These are phyloP conservation scores for Menidia beryllina DNA, from an alignment of 2,113 vertebrate species.

Conservation along the genomic window DNA sequence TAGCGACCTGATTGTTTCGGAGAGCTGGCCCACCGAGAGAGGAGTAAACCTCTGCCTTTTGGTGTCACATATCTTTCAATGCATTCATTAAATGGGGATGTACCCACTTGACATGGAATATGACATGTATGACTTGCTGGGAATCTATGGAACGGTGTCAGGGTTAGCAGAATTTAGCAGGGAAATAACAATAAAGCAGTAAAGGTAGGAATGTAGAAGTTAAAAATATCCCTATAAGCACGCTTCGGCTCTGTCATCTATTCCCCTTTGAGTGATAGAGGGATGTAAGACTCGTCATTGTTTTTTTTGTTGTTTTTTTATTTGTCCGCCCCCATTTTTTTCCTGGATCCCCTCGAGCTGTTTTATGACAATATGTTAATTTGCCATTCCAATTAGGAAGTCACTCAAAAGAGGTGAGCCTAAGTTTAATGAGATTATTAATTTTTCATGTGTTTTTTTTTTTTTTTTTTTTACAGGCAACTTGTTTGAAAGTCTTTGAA, in stretches of 20 bases:
- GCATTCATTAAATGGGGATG: too few species aligned
- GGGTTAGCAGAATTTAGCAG: slow-evolving; percentile 22
- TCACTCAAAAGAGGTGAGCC: slow-evolving; percentile 65
- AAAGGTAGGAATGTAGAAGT: slow-evolving; percentile 60
- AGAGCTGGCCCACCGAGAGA: background rate
- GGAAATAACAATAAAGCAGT: slow-evolving; percentile 45
- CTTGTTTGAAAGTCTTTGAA: slow-evolving; percentile 21
- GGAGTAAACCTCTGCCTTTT: background rate
- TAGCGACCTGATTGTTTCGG: background rate
- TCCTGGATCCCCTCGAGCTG: slow-evolving; percentile 49
- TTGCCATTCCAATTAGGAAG: slow-evolving; percentile 72
- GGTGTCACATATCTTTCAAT: slow-evolving; percentile 5
- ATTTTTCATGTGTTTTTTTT: background rate
- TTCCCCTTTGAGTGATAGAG: slow-evolving; percentile 59
- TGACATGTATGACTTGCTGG: slow-evolving; percentile 24
- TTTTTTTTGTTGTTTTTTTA: slow-evolving; percentile 7
- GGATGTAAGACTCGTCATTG: slow-evolving; percentile 47
- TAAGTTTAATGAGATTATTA: slow-evolving; percentile 58
- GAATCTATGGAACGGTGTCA: slow-evolving; percentile 11
- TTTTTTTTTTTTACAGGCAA: background rate
- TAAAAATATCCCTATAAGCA: slow-evolving; percentile 68
- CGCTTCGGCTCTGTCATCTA: slow-evolving; percentile 37
- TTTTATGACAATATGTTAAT: slow-evolving; percentile 70
- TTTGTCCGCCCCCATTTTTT: background rate
- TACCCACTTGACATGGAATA: slow-evolving; percentile 31